A percentile compares a stretch with the other conserved stretches of the same genome.
Conservation (phyloP, 2,888 invertebrate genomes). For the Apodemia zela region DNA sequence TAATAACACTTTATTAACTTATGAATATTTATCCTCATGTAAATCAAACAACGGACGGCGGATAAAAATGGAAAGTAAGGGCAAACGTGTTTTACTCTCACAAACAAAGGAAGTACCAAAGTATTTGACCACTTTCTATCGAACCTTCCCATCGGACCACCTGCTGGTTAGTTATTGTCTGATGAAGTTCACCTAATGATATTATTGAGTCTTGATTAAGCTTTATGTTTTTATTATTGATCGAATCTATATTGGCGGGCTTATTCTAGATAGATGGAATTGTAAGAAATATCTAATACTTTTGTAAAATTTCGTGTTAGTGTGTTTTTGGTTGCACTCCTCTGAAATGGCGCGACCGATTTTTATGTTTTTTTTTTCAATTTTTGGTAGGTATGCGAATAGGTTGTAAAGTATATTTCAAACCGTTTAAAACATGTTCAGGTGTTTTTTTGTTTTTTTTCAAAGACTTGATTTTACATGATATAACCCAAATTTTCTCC, state of each 20-base stretch:
- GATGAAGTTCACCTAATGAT: slow-evolving; percentile 18
- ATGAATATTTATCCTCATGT: slow-evolving; percentile 5
- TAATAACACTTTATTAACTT: not conserved
- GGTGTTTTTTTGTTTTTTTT: too few relatives aligned
- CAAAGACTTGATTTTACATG: too few relatives aligned
- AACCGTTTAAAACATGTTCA: too few relatives aligned
- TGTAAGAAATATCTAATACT: too few relatives aligned
- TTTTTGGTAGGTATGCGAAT: too few relatives aligned
- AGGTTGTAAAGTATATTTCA: too few relatives aligned
- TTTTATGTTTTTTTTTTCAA: too few relatives aligned
- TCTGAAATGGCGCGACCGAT: too few relatives aligned
- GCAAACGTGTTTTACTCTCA: slow-evolving; percentile 19
- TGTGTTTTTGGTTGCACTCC: too few relatives aligned
- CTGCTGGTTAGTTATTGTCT: slow-evolving; percentile 26
- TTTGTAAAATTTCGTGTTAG: too few relatives aligned
- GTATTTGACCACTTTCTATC: slow-evolving; percentile 26
- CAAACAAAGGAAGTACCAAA: slow-evolving; percentile 21
- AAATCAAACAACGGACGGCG: slow-evolving; percentile 1
- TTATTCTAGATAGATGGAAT: not conserved
- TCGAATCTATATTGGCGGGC: not conserved
- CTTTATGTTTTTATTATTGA: slow-evolving; percentile 15
- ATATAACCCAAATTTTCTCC: too few relatives aligned
- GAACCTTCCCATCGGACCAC: slow-evolving; percentile 23
- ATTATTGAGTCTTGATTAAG: slow-evolving; percentile 14
- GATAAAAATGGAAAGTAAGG: slow-evolving; percentile 17